These are phyloP conservation scores for Psilopsiagon aurifrons DNA, from an alignment of 2,113 vertebrate genomes.

Conservation along the genomic window DNA sequence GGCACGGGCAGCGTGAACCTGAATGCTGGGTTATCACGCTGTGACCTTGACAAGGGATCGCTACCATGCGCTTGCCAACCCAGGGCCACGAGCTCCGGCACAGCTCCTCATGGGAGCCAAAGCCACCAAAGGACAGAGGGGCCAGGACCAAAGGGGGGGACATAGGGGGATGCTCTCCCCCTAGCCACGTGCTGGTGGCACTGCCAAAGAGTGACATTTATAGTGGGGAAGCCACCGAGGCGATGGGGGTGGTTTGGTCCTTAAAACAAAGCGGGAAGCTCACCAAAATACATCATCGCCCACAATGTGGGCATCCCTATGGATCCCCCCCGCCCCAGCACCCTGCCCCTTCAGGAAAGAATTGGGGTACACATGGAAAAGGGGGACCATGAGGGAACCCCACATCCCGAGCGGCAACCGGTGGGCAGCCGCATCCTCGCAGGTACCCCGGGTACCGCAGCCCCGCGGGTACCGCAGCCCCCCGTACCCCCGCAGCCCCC, in stretches of 20 bases:
- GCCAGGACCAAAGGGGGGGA: fast-evolving
- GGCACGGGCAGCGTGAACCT: not conserved
- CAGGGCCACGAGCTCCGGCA: fast-evolving
- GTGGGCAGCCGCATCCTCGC: not conserved
- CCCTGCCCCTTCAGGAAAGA: not conserved
- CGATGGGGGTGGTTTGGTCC: fast-evolving
- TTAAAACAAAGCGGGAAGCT: not conserved
- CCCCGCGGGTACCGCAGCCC: not conserved
- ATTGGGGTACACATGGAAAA: fast-evolving
- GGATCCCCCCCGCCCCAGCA: not conserved
- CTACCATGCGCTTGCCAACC: not conserved
- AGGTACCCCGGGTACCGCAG: not conserved
- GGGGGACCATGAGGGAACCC: not conserved
- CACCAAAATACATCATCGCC: not conserved
- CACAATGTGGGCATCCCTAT: not conserved
- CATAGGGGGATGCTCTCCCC: fast-evolving
- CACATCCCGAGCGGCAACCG: not conserved
- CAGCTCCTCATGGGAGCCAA: not conserved
- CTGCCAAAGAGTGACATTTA: fast-evolving
- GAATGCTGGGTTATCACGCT: fast-evolving
- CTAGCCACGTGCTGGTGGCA: fast-evolving
- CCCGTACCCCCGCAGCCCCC: not conserved
- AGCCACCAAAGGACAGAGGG: fast-evolving
- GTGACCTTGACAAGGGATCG: not conserved
- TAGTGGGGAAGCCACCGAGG: too few species aligned